phyloP scores from a whole-genome alignment of 2,888 invertebrate genomes.

The Drosophila antonietae region DNA sequence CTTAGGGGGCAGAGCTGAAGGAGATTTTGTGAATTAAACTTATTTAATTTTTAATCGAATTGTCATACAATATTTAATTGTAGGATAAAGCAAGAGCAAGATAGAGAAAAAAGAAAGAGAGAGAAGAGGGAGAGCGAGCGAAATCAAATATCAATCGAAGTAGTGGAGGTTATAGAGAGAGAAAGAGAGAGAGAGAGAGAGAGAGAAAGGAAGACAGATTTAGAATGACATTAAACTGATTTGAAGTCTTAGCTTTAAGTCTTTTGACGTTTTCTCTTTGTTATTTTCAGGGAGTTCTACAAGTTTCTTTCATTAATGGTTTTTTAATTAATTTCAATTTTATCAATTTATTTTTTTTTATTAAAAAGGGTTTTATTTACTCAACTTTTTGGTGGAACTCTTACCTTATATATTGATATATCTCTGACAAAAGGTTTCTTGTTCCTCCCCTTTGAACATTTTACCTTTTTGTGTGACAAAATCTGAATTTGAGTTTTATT shows the following conservation, averaged over 20 bases:
- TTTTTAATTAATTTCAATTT: not conserved
- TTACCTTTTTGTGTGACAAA: no score
- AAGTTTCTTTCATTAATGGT: not conserved
- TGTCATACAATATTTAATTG: not conserved
- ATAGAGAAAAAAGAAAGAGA: no score
- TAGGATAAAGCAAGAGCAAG: not conserved
- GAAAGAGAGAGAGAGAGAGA: not conserved
- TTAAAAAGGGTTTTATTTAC: not conserved
- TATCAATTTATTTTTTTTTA: not conserved
- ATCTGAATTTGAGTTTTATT: no score
- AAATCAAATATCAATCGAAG: no score
- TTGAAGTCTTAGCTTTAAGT: not conserved
- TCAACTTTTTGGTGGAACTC: not conserved
- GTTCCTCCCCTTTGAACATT: no score
- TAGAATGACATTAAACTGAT: not conserved
- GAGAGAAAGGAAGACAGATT: not conserved
- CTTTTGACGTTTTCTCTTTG: not conserved
- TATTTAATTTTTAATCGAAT: constrained; percentile 6
- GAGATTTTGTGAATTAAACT: not conserved
- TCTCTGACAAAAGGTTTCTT: no score
- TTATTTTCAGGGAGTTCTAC: not conserved
- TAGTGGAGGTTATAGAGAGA: not conserved
- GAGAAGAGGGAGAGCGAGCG: not conserved
- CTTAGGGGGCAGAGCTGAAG: no score
- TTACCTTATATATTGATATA: no score